Conservation (phyloP, 2,888 invertebrate species). For the Leptura quadrifasciata region DNA sequence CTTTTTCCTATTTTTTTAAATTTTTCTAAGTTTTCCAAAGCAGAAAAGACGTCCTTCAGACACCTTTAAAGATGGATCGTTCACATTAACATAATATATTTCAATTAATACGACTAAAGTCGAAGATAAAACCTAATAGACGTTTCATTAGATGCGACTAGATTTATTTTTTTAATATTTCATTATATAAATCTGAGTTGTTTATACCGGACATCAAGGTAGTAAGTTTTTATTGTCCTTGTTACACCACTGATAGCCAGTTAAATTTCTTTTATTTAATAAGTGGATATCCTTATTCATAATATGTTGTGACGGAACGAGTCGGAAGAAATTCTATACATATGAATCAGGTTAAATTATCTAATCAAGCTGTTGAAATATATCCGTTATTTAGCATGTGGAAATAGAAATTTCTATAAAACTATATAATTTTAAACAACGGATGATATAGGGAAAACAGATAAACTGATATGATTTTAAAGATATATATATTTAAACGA, state of each 20-base stretch:
- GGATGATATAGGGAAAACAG: background rate
- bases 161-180: no score
- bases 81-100: no score
- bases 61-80: no score
- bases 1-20: no score
- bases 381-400: constrained; percentile 6
- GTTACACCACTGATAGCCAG: background rate
- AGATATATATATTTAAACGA: background rate
- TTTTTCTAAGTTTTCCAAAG: no score
- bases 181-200: no score
- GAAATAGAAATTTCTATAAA: background rate
- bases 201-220: no score
- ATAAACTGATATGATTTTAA: background rate
- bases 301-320: background rate
- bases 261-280: constrained; percentile 18
- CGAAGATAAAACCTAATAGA: no score
- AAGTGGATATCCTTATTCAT: constrained; percentile 1
- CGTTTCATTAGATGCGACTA: no score
- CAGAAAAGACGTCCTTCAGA: no score
- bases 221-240: background rate
- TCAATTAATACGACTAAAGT: no score
- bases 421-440: background rate
- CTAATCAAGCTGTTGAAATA: background rate
- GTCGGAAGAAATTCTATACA: constrained; percentile 14
- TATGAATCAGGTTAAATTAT: constrained; percentile 13